Evolutionary conservation across 2,888 invertebrate species (phyloP), one percentile per base, ranked within the genome.

Genomic region (Trilocha varians): DNA sequence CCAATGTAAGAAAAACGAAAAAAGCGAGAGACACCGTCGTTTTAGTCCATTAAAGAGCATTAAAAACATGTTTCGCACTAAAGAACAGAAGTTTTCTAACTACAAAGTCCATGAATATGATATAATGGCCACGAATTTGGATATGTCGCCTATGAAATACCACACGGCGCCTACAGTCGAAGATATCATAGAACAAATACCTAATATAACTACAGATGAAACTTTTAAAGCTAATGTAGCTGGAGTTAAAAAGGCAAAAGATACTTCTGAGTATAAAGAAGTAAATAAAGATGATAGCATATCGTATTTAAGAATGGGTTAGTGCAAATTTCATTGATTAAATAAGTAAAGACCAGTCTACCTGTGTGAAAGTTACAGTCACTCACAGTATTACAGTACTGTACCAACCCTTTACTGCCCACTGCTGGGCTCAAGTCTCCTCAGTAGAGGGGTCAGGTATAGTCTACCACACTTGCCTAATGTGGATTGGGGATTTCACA

Each of bases 1-100:
- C 3, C 46, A 50, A 6, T 53, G 46, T 3, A 55, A 51, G 48
- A 59, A 46, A 34, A 48, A 39, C 38, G 40, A 48, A 16, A 39
- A 52, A 38, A 53, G 51, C 35, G 44, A 45, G 4, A 57, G 70
- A 47, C 43, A 43, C 8, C 50, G 53, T n/a, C 63, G 73, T 11
- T 74, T 67, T 13, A 67, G 66, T 47, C 64, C 72, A 3, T 52
- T 78, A 3, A 59, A 70, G 25, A 65, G 57, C 6, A 34, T 78
- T 1, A 69, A 65, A 46, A 46, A 66, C 18, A 57, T 74, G 0
- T 71, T 77, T 25, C 51, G 41, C 35, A 25, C 38, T 0, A 55
- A 44, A 39, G 48, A 58, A 5, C 41, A 43, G 2, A 52, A 41
- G n/a, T 35, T 32, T 13, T 5, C 42, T 2, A 43, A 37, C 14